These are phyloP conservation scores for Mimachlamys varia DNA, from an alignment of 2,888 invertebrate species.

Conservation along the genomic window DNA sequence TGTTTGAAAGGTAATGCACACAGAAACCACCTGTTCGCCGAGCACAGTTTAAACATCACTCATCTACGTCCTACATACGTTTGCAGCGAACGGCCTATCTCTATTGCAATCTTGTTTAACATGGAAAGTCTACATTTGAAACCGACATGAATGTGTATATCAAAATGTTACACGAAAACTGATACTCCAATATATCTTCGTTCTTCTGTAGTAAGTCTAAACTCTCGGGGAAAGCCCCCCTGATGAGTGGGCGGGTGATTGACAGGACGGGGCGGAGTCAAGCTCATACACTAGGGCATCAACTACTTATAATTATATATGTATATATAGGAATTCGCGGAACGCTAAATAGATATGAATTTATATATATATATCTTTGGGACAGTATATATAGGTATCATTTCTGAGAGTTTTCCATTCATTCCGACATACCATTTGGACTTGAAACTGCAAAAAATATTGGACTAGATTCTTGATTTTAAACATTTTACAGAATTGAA, in stretches of 20 bases:
- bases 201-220: not conserved
- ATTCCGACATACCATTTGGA: not conserved
- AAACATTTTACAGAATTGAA: not conserved
- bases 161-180: not conserved
- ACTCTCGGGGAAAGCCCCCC: not conserved
- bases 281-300: not conserved
- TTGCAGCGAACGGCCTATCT: not conserved
- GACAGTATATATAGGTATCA: not conserved
- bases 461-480: not conserved
- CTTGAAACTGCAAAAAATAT: not conserved
- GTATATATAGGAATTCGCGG: not conserved
- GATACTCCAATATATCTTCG: not conserved
- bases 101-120: not conserved
- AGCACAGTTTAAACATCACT: not conserved
- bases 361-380: not conserved
- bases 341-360: not conserved
- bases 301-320: conserved; percentile 28
- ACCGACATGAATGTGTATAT: not conserved
- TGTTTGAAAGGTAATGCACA: too few species aligned
- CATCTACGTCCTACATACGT: not conserved
- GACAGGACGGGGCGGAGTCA: not conserved
- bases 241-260: not conserved
- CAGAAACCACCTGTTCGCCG: not conserved
- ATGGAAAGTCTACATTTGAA: not conserved
- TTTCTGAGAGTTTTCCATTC: not conserved